Conservation (phyloP, 2,797 vertebrate species). For the Antrozous pallidus region DNA sequence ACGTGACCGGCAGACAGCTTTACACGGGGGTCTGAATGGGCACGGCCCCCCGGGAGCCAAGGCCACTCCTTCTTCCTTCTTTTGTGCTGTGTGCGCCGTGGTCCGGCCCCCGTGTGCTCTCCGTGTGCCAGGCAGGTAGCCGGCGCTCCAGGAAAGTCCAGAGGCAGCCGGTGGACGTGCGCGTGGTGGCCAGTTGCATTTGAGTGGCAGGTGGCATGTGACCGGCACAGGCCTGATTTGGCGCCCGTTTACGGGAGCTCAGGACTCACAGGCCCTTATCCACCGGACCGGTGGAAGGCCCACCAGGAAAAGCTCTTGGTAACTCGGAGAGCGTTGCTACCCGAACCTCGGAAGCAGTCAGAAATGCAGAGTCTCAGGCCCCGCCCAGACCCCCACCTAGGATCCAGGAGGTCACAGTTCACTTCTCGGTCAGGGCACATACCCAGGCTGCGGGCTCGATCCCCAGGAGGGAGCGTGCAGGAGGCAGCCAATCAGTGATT, state of each 20-base stretch:
- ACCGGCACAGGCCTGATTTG: background rate
- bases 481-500: too few species aligned
- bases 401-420: too few species aligned
- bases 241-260: background rate
- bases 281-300: background rate
- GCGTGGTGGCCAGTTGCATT: background rate
- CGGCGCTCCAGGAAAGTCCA: background rate
- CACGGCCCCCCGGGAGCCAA: background rate
- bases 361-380: background rate
- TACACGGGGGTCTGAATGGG: too few species aligned
- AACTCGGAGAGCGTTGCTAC: background rate
- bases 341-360: background rate
- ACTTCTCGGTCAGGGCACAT: too few species aligned
- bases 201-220: background rate
- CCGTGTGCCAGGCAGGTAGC: background rate
- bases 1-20: background rate
- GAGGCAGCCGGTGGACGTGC: background rate
- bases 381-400: background rate
- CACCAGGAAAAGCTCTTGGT: background rate
- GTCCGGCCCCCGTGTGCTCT: background rate
- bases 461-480: too few species aligned
- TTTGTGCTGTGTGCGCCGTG: background rate
- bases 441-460: too few species aligned
- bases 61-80: background rate
- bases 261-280: background rate